Conservation (phyloP, 2,888 invertebrate genomes). For the Oegoconia quadripuncta region DNA sequence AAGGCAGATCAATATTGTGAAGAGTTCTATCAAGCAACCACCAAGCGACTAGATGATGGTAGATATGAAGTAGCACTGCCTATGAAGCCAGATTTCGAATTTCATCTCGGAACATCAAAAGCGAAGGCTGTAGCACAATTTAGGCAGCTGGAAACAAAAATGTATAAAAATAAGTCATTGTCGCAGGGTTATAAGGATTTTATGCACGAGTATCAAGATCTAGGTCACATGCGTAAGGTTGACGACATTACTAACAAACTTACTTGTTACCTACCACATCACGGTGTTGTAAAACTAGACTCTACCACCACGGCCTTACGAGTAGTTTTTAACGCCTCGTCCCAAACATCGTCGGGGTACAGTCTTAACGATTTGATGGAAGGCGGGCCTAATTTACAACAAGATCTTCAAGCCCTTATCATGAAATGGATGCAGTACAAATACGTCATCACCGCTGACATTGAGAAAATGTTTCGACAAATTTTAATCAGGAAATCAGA, state of each 20-base stretch:
- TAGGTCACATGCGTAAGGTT: conserved; percentile 1
- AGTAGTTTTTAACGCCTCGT: conserved; percentile 9
- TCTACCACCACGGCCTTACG: not conserved
- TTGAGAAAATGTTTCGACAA: not conserved
- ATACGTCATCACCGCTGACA: not conserved
- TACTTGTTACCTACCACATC: conserved; percentile 1
- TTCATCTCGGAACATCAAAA: conserved; percentile 10
- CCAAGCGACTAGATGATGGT: not conserved
- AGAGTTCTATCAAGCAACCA: conserved; percentile 5
- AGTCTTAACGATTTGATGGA: conserved; percentile 13
- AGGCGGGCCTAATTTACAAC: conserved; percentile 11
- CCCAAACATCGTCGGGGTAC: conserved; percentile 3
- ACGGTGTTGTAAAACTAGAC: not conserved
- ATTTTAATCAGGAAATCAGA: not conserved
- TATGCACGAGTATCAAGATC: conserved; percentile 1
- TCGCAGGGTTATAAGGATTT: conserved; percentile 1
- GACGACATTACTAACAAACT: no score
- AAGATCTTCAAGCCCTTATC: conserved; percentile 6
- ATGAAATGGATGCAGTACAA: not conserved
- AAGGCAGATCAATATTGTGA: no score
- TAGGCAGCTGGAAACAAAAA: not conserved
- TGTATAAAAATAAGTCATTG: not conserved
- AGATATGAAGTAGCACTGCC: conserved; percentile 9
- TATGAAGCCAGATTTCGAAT: conserved; percentile 12
- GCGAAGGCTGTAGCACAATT: conserved; percentile 10